Percentiles rank a stretch among this genome's conserved stretches.
phyloP scores from a whole-genome alignment of 1,140 invertebrate genomes.

The Aphelinus certus region DNA sequence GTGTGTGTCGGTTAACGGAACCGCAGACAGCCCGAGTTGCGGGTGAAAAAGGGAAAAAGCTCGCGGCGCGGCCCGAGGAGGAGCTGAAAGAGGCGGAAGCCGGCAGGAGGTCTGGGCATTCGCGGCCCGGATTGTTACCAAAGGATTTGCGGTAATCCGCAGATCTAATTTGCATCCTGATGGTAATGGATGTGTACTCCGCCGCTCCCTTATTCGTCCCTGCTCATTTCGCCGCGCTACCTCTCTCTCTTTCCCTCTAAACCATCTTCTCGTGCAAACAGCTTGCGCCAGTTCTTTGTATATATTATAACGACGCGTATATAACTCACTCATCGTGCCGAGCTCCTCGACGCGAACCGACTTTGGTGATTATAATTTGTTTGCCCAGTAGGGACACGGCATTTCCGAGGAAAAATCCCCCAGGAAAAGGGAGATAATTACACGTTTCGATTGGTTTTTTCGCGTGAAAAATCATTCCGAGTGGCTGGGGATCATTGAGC shows the following conservation, averaged over 20 bases:
- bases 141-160: constrained; percentile 65
- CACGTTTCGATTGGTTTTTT: too few species aligned
- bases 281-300: too few species aligned
- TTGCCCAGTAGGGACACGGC: too few species aligned
- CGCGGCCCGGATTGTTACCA: constrained; percentile 58
- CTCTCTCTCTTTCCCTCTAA: not conserved
- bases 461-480: too few species aligned
- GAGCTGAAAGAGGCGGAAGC: constrained; percentile 10
- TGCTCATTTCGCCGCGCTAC: constrained; percentile 42
- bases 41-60: not conserved
- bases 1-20: not conserved
- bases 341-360: too few species aligned
- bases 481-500: too few species aligned
- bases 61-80: not conserved
- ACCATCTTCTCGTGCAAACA: too few species aligned
- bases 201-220: constrained; percentile 51
- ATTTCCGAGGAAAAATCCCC: too few species aligned
- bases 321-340: too few species aligned
- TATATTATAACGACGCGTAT: too few species aligned
- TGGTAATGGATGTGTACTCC: constrained; percentile 64
- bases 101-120: not conserved
- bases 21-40: not conserved
- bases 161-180: constrained; percentile 66
- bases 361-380: too few species aligned
- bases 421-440: too few species aligned